Evolutionary conservation across 2,797 vertebrate genomes (phyloP), one percentile per base, ranked within the genome.

Genomic region (Nannoperca obscura): DNA sequence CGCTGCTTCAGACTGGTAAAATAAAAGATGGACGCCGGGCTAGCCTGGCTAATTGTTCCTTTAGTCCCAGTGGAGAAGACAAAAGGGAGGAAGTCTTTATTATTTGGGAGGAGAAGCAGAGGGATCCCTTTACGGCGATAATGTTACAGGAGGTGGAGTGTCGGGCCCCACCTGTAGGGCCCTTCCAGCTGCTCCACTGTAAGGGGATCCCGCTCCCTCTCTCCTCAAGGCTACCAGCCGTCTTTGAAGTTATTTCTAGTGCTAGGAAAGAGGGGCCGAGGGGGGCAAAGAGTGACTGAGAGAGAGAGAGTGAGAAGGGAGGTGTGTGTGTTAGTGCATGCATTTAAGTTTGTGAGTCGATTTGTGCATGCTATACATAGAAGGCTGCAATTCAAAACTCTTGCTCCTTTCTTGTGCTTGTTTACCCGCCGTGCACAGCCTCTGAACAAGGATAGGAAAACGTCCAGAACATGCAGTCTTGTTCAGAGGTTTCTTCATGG

Each of bases 161-260:
- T 92, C 87, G 85, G 83, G 83, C 89, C 91, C 94, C 95, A 95
- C 95, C 94, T 95, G 63, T 92, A 94, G 86, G 90, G 93, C 93
- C 93, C 90, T 90, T 92, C 93, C 94, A 94, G 95, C 96, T 95
- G 94, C 95, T 96, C 76, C 75, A 40, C 78, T 95, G 96, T 96
- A 97, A 97, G 94, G 90, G 86, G 96, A 96, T 93, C 92, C 80
- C 3, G 8, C 90, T 85, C 76, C 71, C 80, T 82, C 91, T 84
- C 90, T 94, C 92, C 94, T 95, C 95, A 96, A 95, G 95, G 94
- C 95, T 90, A 88, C 84, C 87, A 78, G 36, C 84, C 81, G 88
- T 82, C 95, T 95, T 95, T 97, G 95, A 97, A 96, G 96, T 96
- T 96, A 96, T 96, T 97, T 96, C 95, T 92, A 96, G 95, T 89